These are phyloP conservation scores for Sceloporus undulatus DNA, from an alignment of 2,113 vertebrate species.

Conservation along the genomic window DNA sequence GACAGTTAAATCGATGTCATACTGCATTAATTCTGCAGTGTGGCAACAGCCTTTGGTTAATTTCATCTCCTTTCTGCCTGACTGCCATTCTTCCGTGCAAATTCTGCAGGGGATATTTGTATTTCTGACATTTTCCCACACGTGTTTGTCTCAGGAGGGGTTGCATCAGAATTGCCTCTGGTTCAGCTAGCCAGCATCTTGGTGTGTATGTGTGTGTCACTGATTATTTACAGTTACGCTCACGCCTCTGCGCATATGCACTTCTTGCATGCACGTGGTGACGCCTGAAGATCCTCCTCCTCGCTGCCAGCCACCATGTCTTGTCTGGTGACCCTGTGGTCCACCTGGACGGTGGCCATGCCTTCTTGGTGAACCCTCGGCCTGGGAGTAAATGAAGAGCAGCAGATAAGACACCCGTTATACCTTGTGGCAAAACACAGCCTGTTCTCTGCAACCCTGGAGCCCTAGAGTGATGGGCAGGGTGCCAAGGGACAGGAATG, in stretches of 20 bases:
- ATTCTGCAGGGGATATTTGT: not conserved
- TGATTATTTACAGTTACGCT: not conserved
- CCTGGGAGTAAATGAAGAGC: not conserved
- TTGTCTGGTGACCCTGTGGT: not conserved
- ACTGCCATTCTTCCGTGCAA: too few species aligned
- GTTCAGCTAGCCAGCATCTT: too few species aligned
- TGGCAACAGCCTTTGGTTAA: too few species aligned
- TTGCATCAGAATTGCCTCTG: too few species aligned
- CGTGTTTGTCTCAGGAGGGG: not conserved
- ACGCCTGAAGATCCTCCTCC: not conserved
- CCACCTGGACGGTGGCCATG: not conserved
- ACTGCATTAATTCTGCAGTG: too few species aligned
- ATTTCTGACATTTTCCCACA: not conserved
- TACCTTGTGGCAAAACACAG: not conserved
- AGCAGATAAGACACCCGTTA: not conserved
- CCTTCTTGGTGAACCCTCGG: not conserved
- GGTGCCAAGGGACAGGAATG: slow-evolving; percentile 19
- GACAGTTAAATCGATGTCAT: too few species aligned
- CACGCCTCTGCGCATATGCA: rapidly evolving
- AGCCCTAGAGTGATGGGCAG: not conserved
- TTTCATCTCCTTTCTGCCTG: too few species aligned
- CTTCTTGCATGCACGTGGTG: not conserved
- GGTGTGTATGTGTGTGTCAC: too few species aligned
- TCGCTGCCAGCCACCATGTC: not conserved
- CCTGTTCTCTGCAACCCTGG: not conserved